Percentiles rank a stretch among this genome's conserved stretches.
Evolutionary conservation across 2,797 vertebrate species (phyloP).

Genomic region (Anguilla megastoma): DNA sequence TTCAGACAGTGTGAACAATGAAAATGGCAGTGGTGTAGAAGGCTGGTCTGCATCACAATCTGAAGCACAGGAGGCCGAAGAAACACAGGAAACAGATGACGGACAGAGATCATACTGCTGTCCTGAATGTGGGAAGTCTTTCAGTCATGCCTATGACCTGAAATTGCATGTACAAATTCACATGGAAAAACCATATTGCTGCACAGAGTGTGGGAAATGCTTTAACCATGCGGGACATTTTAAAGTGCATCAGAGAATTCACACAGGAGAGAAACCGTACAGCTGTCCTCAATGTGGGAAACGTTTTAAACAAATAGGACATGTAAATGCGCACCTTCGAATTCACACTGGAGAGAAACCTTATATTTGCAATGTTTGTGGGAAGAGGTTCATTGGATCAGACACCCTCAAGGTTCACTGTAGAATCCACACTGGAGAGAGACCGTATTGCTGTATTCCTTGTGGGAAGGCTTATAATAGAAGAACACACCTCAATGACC

Average conservation of each 20-base stretch:
- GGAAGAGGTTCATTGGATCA: conserved; percentile 51
- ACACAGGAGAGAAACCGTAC: conserved; percentile 55
- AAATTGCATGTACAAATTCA: conserved; percentile 38
- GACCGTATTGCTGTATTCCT: conserved; percentile 44
- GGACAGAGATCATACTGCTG: conserved; percentile 6
- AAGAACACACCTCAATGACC: neutral
- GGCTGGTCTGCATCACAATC: neutral
- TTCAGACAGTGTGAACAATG: neutral
- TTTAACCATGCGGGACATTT: conserved; percentile 60
- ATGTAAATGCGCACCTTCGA: conserved; percentile 1
- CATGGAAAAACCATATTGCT: conserved; percentile 54
- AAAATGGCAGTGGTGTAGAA: neutral
- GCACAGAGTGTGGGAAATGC: conserved; percentile 49
- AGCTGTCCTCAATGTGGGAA: conserved; percentile 34
- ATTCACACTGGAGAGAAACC: conserved; percentile 54
- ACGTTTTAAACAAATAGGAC: conserved; percentile 24
- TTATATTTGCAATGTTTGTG: conserved; percentile 50
- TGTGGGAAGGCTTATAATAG: conserved; percentile 27
- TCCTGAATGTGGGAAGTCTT: neutral
- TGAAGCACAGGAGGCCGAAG: conserved; percentile 35
- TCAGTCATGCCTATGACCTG: conserved; percentile 34
- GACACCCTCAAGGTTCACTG: conserved; percentile 58
- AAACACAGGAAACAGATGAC: neutral
- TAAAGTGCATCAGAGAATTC: conserved; percentile 48
- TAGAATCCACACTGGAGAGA: conserved; percentile 49